These are phyloP conservation scores for Parnassius mnemosyne DNA, from an alignment of 2,888 invertebrate species.

Conservation along the genomic window DNA sequence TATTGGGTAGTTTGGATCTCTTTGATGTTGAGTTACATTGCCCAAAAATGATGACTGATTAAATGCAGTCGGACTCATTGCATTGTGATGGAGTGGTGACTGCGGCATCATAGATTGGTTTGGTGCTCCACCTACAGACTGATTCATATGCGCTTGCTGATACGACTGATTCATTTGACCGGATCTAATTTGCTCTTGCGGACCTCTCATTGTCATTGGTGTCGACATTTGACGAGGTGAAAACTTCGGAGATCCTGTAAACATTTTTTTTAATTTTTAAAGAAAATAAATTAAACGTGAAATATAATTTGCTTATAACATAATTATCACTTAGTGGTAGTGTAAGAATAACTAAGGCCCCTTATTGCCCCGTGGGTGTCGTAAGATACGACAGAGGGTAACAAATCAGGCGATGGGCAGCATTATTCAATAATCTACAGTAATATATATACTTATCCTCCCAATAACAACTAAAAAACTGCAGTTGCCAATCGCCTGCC, in stretches of 20 bases:
- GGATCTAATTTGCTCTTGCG: slow-evolving; percentile 57
- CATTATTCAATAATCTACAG: too few relatives aligned
- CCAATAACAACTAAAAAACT: too few relatives aligned
- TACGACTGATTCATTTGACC: slow-evolving; percentile 63
- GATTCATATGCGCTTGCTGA: slow-evolving; percentile 57
- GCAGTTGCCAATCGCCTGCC: too few relatives aligned
- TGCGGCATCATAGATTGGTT: slow-evolving; percentile 57
- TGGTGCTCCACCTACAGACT: slow-evolving; percentile 56
- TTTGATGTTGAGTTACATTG: slow-evolving; percentile 62
- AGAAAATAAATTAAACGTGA: too few relatives aligned
- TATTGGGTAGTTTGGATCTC: slow-evolving; percentile 61
- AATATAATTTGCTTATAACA: too few relatives aligned
- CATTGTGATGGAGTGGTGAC: slow-evolving; percentile 58
- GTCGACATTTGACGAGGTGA: slow-evolving; percentile 75
- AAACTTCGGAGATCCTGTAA: slow-evolving; percentile 69
- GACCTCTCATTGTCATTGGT: slow-evolving; percentile 65
- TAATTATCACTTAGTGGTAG: too few relatives aligned
- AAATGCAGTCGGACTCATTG: slow-evolving; percentile 57
- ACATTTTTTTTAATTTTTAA: background rate
- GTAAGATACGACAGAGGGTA: too few relatives aligned
- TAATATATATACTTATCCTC: too few relatives aligned
- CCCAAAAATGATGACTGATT: slow-evolving; percentile 63
- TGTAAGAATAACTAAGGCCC: too few relatives aligned
- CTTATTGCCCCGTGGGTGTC: too few relatives aligned
- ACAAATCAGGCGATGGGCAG: too few relatives aligned